These are phyloP conservation scores for Sebastes diploproa DNA, from an alignment of 2,797 vertebrate genomes.

Conservation along the genomic window DNA sequence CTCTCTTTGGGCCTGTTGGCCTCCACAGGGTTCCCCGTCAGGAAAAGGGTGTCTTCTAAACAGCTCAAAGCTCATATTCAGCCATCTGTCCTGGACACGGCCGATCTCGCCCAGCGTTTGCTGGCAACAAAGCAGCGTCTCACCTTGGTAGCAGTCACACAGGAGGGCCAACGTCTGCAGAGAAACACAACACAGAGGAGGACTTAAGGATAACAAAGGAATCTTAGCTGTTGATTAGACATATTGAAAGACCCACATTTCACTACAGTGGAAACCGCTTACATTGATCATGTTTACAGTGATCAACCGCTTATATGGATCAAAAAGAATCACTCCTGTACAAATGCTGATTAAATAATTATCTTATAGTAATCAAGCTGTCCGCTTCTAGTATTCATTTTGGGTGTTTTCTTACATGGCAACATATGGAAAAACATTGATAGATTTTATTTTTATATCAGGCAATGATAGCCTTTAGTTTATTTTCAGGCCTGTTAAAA, in stretches of 20 bases:
- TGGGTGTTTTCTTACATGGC: no score
- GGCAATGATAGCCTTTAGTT: no score
- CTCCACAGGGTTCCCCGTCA: conserved; percentile 57
- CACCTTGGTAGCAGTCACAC: conserved; percentile 78
- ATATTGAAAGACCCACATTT: background rate
- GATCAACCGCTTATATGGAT: no score
- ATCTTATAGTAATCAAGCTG: no score
- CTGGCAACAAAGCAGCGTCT: conserved; percentile 70
- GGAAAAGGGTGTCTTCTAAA: conserved; percentile 79
- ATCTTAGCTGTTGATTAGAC: background rate
- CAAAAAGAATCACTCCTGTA: no score
- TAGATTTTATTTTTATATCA: no score
- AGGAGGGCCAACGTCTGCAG: conserved; percentile 77
- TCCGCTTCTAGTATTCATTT: no score
- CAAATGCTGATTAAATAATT: no score
- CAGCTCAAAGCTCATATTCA: conserved; percentile 74
- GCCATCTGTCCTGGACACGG: conserved; percentile 80
- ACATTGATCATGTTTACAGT: no score
- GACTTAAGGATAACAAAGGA: background rate
- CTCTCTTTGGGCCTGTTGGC: conserved; percentile 68
- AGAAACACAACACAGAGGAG: background rate
- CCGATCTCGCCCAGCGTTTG: conserved; percentile 76
- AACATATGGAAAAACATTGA: no score
- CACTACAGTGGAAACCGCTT: no score
- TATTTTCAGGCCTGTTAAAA: no score